Conservation (phyloP, 2,888 invertebrate genomes). For the Junonia oenone region DNA sequence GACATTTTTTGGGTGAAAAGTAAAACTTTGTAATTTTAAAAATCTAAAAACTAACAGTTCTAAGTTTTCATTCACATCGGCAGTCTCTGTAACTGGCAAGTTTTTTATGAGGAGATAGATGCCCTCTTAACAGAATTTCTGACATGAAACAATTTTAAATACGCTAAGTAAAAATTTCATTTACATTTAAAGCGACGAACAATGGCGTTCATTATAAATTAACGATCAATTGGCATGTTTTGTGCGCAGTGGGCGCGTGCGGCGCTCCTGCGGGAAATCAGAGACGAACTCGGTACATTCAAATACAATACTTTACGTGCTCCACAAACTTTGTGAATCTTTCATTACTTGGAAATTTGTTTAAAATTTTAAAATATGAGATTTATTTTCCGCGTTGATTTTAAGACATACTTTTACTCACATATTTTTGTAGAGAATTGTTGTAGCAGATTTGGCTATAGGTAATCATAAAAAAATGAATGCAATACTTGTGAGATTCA, state of each 20-base stretch:
- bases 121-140: too few species aligned
- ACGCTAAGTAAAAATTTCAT: constrained; percentile 13
- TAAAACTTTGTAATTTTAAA: too few species aligned
- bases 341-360: neutral
- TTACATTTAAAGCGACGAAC: constrained; percentile 23
- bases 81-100: neutral
- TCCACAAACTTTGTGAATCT: neutral
- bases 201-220: constrained; percentile 52
- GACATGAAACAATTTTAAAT: neutral
- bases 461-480: too few species aligned
- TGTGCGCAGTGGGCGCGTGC: constrained; percentile 38
- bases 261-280: constrained; percentile 55
- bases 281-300: constrained; percentile 20
- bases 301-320: constrained; percentile 30
- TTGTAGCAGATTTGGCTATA: too few species aligned
- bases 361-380: neutral
- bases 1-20: neutral
- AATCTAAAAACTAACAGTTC: too few species aligned
- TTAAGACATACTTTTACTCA: too few species aligned
- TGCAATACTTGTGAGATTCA: too few species aligned
- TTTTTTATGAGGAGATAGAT: too few species aligned
- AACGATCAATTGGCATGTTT: constrained; percentile 57
- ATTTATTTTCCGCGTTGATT: neutral
- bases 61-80: too few species aligned
- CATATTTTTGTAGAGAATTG: too few species aligned